Percentiles rank a stretch among this genome's conserved stretches.
phyloP scores from a whole-genome alignment of 2,797 vertebrate species.

The Otolemur crassicaudatus region DNA sequence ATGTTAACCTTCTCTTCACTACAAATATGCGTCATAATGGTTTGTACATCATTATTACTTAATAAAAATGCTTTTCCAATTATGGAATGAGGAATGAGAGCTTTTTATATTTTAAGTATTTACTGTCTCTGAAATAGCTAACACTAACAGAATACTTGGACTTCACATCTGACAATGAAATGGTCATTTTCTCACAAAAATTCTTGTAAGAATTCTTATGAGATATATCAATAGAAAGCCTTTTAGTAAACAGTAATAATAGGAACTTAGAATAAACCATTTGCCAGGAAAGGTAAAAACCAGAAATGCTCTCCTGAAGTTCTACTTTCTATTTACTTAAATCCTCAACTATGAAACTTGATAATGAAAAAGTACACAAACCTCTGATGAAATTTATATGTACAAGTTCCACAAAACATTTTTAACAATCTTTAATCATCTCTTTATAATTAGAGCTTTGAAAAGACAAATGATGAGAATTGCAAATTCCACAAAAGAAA shows the following conservation, averaged over 20 bases:
- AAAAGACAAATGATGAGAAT: neutral
- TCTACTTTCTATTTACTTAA: constrained; percentile 55
- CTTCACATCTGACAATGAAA: neutral
- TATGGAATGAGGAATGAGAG: neutral
- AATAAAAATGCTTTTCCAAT: constrained; percentile 29
- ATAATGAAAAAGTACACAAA: constrained; percentile 59
- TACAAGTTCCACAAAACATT: constrained; percentile 54
- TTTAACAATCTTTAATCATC: neutral
- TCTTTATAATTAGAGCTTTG: constrained; percentile 45
- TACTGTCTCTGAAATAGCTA: neutral
- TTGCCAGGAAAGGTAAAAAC: constrained; percentile 78
- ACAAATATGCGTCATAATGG: neutral
- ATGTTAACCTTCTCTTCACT: neutral
- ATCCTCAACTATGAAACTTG: neutral
- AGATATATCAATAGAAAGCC: constrained; percentile 54
- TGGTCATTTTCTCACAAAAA: constrained; percentile 2
- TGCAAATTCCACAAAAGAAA: constrained; percentile 47
- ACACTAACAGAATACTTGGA: neutral
- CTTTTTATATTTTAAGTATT: neutral
- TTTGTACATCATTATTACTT: neutral
- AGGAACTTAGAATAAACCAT: constrained; percentile 84
- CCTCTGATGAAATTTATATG: constrained; percentile 34
- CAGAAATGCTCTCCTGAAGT: constrained; percentile 38
- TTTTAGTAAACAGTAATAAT: constrained; percentile 75
- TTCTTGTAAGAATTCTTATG: neutral